Percentiles rank a stretch among this genome's conserved stretches.
Evolutionary conservation across 2,113 vertebrate genomes (phyloP).

Genomic region (Nycticebus coucang): DNA sequence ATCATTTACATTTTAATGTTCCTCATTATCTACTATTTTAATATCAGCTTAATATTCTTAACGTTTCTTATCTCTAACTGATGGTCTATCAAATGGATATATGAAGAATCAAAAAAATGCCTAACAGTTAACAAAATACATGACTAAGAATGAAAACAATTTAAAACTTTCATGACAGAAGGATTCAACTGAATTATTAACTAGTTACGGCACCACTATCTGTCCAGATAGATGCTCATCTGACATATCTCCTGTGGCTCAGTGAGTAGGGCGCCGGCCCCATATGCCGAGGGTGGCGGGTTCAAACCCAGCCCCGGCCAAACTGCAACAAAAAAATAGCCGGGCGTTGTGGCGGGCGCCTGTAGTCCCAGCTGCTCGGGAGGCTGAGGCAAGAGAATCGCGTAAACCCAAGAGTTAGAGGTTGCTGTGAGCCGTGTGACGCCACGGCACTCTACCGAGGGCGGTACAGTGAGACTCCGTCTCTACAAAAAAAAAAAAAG

Average conservation of each 20-base stretch:
- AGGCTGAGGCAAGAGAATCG: no score
- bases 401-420: no score
- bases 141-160: neutral
- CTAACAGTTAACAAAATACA: neutral
- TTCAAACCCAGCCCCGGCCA: no score
- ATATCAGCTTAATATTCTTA: conserved; percentile 21
- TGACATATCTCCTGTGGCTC: conserved; percentile 1
- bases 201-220: neutral
- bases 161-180: neutral
- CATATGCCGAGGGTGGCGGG: no score
- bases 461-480: no score
- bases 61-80: neutral
- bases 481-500: no score
- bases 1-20: conserved; percentile 11
- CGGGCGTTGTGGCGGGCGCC: no score
- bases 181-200: conserved; percentile 14
- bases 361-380: no score
- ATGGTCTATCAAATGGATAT: neutral
- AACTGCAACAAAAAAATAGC: no score
- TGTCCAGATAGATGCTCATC: neutral
- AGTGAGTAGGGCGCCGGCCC: no score
- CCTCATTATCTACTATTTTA: neutral
- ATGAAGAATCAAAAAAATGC: neutral
- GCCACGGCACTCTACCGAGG: no score
- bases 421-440: no score